Evolutionary conservation across 2,113 vertebrate species (phyloP), one percentile per base, ranked within the genome.

Genomic region (Anguilla japonica): DNA sequence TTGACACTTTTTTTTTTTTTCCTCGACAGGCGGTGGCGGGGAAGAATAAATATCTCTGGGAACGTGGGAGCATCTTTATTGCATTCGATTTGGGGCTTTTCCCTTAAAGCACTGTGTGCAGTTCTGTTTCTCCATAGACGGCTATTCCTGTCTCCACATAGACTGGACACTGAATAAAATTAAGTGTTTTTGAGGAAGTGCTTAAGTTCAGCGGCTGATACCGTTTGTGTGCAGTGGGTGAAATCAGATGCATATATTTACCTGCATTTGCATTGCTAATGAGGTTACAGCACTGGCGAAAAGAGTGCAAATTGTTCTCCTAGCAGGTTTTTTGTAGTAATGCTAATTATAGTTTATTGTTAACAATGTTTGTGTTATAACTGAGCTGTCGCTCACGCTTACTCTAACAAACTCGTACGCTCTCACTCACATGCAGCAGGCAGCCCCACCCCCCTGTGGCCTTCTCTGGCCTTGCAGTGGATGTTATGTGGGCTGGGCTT

Each of bases 1-100:
- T 81, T 81, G 80, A n/a, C 40, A 46, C 40, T 46, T 81, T 4
- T 43, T 81, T 46, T 34, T 34, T 34, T 34, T 34, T 34, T 39
- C 15, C 41, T 34, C 20, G 80, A 46, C 40, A 26, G 40, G 14
- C 40, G 16, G 29, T 15, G 41, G 41, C 41, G 20, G 46, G 80
- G 80, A 81, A 16, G 80, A 81, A 46, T 81, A 81, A 81, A 46
- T 81, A 46, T 40, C n/a, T 75, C 71, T 1, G 20, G 80, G 80
- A 75, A 5, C 80, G 39, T 6, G 7, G 40, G 41, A 46, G 80
- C 40, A 81, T n/a, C 71, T 34, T n/a, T 75, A 34, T 75, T 75
- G 9, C 34, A 34, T 75, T 75, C 71, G 34, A 5, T 29, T 34
- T 75, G 71, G 26, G 34, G 15, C 11, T 81, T 22, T 46, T 26